Evolutionary conservation across 2,888 invertebrate genomes (phyloP).

Genomic region (Xanthostigma xanthostigma): DNA sequence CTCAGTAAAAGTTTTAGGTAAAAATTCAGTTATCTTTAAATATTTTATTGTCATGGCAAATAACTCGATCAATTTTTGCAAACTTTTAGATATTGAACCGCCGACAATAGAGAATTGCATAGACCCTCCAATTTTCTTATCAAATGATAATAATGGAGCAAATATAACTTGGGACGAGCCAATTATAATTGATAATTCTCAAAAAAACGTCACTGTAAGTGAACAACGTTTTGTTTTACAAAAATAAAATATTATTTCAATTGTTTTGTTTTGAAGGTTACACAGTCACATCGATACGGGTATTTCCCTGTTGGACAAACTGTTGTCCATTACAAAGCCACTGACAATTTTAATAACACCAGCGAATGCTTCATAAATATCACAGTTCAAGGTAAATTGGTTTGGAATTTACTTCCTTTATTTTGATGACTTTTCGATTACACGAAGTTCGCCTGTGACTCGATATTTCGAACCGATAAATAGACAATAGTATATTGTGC

Average conservation of each 20-base stretch:
- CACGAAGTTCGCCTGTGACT: too few species aligned
- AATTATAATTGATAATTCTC: conserved; percentile 40
- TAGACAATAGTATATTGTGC: too few species aligned
- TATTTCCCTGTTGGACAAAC: conserved; percentile 39
- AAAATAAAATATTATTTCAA: too few species aligned
- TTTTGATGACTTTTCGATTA: background rate
- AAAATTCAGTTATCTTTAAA: conserved; percentile 4
- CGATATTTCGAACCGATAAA: too few species aligned
- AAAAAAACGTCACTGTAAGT: conserved; percentile 19
- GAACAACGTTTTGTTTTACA: conserved; percentile 12
- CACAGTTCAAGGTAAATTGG: conserved; percentile 36
- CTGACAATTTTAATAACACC: conserved; percentile 40
- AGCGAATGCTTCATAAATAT: conserved; percentile 42
- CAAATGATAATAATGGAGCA: conserved; percentile 20
- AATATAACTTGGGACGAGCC: conserved; percentile 45
- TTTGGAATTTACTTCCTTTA: background rate
- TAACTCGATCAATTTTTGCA: conserved; percentile 1
- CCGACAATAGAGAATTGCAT: conserved; percentile 42
- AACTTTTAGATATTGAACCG: conserved; percentile 33
- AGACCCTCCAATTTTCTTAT: conserved; percentile 35
- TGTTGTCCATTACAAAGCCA: conserved; percentile 38
- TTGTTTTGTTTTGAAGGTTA: too few species aligned
- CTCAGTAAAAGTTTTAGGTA: conserved; percentile 37
- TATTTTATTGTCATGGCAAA: background rate
- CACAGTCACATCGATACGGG: conserved; percentile 23